phyloP scores from a whole-genome alignment of 2,888 invertebrate species.

The Drosophila tanythrix region DNA sequence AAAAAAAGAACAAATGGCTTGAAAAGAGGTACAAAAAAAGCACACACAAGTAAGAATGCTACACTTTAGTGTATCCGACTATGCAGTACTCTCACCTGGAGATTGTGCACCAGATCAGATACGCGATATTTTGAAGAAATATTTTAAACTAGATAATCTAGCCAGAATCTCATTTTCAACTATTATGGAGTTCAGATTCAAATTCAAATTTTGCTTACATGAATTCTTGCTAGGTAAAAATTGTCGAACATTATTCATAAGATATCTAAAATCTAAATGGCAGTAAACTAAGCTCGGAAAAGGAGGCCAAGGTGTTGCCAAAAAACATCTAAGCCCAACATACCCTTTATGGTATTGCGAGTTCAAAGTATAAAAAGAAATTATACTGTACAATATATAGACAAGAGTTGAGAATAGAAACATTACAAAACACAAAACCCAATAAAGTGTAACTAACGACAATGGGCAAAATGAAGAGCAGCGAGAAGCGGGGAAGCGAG shows the following conservation, averaged over 20 bases:
- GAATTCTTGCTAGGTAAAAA: background rate
- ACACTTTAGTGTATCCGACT: background rate
- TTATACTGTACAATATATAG: conserved; percentile 28
- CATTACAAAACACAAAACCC: conserved; percentile 67
- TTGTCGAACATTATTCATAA: background rate
- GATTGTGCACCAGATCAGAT: background rate
- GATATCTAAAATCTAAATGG: background rate
- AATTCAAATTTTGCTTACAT: no score
- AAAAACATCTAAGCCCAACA: background rate
- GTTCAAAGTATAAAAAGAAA: conserved; percentile 14
- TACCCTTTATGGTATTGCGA: background rate
- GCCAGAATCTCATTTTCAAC: background rate
- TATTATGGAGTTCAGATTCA: background rate
- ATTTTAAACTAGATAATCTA: background rate
- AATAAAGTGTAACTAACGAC: conserved; percentile 79
- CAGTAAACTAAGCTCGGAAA: no score
- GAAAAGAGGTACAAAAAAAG: conserved; percentile 49
- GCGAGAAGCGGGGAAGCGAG: background rate
- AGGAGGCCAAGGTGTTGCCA: background rate
- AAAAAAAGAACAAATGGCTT: conserved; percentile 31
- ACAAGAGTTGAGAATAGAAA: conserved; percentile 51
- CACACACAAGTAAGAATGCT: background rate
- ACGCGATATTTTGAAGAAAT: background rate
- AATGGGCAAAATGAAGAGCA: conserved; percentile 45
- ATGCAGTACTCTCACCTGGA: background rate